Conservation (phyloP, 1,140 invertebrate genomes). For the Hypsibius dujardini region DNA sequence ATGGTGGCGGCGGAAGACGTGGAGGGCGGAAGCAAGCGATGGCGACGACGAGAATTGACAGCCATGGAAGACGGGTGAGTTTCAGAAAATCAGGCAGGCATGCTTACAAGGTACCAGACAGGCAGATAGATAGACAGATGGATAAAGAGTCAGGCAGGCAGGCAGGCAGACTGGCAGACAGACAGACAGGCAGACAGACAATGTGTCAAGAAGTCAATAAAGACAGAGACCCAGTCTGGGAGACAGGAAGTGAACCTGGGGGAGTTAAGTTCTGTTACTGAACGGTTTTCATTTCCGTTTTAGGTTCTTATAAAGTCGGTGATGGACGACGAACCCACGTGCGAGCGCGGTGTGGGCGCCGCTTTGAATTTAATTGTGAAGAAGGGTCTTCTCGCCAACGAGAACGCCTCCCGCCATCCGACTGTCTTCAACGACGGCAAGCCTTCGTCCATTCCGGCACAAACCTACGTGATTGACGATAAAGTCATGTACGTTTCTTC, state of each 20-base stretch:
- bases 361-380: conserved; percentile 77
- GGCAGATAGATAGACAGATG: neutral
- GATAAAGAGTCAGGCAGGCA: neutral
- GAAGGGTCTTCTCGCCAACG: conserved; percentile 72
- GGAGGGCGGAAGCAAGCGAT: conserved; percentile 4
- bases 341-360: conserved; percentile 74
- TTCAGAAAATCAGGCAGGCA: neutral
- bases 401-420: conserved; percentile 36
- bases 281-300: neutral
- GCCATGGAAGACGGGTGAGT: conserved; percentile 20
- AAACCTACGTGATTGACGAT: conserved; percentile 92
- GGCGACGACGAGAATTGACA: conserved; percentile 7
- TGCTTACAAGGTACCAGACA: neutral
- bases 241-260: neutral
- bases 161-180: neutral
- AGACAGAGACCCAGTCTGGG: neutral
- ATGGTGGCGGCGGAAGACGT: conserved; percentile 17
- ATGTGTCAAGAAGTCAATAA: too few species aligned
- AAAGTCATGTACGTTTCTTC: conserved; percentile 41
- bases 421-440: conserved; percentile 51
- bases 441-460: conserved; percentile 24
- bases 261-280: neutral
- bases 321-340: conserved; percentile 80
- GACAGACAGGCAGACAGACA: neutral
- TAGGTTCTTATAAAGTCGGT: conserved; percentile 36